phyloP scores from a whole-genome alignment of 2,113 vertebrate genomes.

The Bettongia penicillata region DNA sequence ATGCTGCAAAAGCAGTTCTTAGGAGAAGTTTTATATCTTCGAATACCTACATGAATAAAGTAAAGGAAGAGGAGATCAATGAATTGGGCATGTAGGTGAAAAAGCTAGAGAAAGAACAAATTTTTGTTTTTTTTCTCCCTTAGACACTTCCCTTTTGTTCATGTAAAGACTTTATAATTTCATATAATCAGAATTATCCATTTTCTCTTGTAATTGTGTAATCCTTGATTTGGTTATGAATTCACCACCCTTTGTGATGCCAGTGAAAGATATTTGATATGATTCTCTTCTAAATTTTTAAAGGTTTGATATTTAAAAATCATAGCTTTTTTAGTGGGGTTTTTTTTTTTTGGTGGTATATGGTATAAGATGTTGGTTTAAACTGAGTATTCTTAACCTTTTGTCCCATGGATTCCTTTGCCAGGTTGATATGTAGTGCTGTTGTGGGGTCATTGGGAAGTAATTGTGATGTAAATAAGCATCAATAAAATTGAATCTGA shows the following conservation, averaged over 20 bases:
- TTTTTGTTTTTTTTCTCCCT: background rate
- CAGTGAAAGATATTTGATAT: background rate
- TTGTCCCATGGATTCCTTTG: background rate
- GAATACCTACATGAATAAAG: too few relatives aligned
- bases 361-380: background rate
- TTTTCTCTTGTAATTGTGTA: background rate
- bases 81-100: too few relatives aligned
- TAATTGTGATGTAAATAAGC: background rate
- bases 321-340: background rate
- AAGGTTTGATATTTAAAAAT: too few relatives aligned
- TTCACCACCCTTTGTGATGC: background rate
- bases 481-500: background rate
- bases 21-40: too few relatives aligned
- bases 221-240: background rate
- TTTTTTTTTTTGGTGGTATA: background rate
- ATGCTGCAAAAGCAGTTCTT: too few relatives aligned
- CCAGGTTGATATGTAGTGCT: background rate
- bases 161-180: background rate
- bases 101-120: too few relatives aligned
- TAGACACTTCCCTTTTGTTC: background rate
- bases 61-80: too few relatives aligned
- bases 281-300: background rate
- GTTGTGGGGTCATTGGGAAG: background rate
- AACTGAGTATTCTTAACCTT: background rate
- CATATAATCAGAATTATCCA: background rate